Conservation (phyloP, 1,140 invertebrate species). For the Oncopodura yosiiana region DNA sequence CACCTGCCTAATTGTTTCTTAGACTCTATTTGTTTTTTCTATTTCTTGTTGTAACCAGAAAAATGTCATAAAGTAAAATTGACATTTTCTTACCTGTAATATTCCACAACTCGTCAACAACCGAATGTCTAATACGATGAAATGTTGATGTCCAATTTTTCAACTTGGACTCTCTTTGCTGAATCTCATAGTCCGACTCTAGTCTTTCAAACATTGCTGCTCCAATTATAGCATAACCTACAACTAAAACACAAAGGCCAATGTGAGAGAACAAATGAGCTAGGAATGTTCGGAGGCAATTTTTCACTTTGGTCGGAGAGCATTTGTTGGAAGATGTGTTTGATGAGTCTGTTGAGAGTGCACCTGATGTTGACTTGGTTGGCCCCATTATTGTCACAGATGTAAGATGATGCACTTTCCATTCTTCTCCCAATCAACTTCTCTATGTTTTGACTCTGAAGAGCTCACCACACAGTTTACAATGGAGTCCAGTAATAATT, state of each 20-base stretch:
- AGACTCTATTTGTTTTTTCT: too few relatives aligned
- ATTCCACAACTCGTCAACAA: constrained; percentile 41
- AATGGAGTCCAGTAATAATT: too few relatives aligned
- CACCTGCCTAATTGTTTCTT: too few relatives aligned
- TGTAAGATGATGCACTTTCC: too few relatives aligned
- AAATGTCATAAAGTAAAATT: background rate
- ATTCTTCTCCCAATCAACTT: too few relatives aligned
- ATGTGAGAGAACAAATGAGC: constrained; percentile 52
- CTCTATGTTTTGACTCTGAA: too few relatives aligned
- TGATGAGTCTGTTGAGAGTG: too few relatives aligned
- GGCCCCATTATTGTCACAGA: too few relatives aligned
- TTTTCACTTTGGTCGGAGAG: constrained; percentile 23
- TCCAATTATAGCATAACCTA: constrained; percentile 52
- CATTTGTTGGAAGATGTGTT: too few relatives aligned
- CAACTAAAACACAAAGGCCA: constrained; percentile 52
- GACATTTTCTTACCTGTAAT: constrained; percentile 38
- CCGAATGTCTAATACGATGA: constrained; percentile 21
- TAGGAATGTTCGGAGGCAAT: constrained; percentile 38
- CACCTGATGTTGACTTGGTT: too few relatives aligned
- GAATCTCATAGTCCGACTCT: constrained; percentile 44
- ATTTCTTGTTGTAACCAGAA: background rate
- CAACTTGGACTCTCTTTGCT: constrained; percentile 32
- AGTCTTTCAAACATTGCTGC: constrained; percentile 52
- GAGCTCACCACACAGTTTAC: too few relatives aligned
- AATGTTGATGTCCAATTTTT: constrained; percentile 22